A percentile compares a stretch with the other conserved stretches of the same genome.
Evolutionary conservation across 2,888 invertebrate species (phyloP).

Genomic region (Acanthosepion lycidas): DNA sequence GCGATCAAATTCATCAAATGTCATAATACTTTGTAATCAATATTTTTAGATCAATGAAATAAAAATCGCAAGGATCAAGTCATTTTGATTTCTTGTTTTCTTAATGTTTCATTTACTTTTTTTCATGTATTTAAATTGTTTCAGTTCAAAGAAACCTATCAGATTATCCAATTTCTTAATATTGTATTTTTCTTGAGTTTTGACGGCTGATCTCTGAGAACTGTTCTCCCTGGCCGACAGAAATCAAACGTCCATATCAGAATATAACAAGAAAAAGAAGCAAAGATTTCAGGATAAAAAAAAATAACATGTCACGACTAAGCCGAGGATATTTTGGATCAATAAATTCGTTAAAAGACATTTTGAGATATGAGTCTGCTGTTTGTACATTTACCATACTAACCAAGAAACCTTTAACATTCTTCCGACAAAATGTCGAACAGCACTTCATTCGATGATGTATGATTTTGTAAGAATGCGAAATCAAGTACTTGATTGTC

Average conservation of each 20-base stretch:
- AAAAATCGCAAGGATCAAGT: neutral
- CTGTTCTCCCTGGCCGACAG: neutral
- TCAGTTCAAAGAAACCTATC: neutral
- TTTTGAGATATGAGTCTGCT: neutral
- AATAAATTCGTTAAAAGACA: neutral
- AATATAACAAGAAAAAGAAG: neutral
- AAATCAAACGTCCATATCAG: neutral
- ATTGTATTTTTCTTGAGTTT: neutral
- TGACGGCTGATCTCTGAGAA: constrained; percentile 5
- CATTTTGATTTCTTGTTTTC: neutral
- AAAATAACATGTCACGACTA: neutral
- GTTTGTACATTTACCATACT: neutral
- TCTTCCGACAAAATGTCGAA: too few relatives aligned
- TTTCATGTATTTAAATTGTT: neutral
- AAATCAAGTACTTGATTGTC: too few relatives aligned
- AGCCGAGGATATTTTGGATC: neutral
- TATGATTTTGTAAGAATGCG: too few relatives aligned
- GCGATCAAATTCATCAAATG: constrained; percentile 33
- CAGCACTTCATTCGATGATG: too few relatives aligned
- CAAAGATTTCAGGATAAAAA: neutral
- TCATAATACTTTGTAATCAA: neutral
- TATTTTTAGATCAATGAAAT: constrained; percentile 12
- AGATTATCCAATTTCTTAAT: neutral
- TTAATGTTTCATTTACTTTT: neutral
- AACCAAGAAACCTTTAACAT: neutral